phyloP scores from a whole-genome alignment of 1,140 invertebrate genomes.

The Akabosia matsudoensis region DNA sequence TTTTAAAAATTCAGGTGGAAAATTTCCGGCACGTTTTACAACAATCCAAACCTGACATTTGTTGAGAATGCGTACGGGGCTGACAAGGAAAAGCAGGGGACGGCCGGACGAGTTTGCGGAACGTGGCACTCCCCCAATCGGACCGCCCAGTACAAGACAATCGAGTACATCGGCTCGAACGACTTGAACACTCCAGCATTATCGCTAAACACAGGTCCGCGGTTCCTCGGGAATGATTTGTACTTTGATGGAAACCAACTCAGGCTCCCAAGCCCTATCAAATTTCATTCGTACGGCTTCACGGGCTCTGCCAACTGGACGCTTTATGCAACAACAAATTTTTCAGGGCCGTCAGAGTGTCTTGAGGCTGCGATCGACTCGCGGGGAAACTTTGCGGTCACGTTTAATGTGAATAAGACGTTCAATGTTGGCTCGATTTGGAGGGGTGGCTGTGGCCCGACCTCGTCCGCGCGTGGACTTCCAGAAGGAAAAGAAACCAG shows the following conservation, averaged over 20 bases:
- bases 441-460: conserved; percentile 27
- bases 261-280: conserved; percentile 3
- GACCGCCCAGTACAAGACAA: conserved; percentile 35
- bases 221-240: conserved; percentile 35
- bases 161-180: conserved; percentile 31
- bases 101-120: conserved; percentile 24
- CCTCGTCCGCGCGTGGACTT: neutral
- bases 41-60: conserved; percentile 28
- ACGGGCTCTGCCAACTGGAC: conserved; percentile 40
- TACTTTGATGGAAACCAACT: conserved; percentile 39
- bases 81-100: conserved; percentile 13
- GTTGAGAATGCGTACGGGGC: conserved; percentile 29
- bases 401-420: conserved; percentile 26
- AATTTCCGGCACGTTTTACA: conserved; percentile 33
- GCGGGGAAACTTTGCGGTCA: conserved; percentile 17
- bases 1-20: conserved; percentile 22
- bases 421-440: conserved; percentile 32
- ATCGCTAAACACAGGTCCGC: conserved; percentile 13
- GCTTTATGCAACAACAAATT: conserved; percentile 26
- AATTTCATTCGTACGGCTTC: conserved; percentile 40
- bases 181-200: conserved; percentile 37
- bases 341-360: conserved; percentile 26
- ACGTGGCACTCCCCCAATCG: conserved; percentile 29
- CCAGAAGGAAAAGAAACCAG: neutral
- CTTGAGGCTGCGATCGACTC: conserved; percentile 20